Evolutionary conservation across 1,140 invertebrate genomes (phyloP), one percentile per base, ranked within the genome.

Genomic region (Oreohelix idahoensis): DNA sequence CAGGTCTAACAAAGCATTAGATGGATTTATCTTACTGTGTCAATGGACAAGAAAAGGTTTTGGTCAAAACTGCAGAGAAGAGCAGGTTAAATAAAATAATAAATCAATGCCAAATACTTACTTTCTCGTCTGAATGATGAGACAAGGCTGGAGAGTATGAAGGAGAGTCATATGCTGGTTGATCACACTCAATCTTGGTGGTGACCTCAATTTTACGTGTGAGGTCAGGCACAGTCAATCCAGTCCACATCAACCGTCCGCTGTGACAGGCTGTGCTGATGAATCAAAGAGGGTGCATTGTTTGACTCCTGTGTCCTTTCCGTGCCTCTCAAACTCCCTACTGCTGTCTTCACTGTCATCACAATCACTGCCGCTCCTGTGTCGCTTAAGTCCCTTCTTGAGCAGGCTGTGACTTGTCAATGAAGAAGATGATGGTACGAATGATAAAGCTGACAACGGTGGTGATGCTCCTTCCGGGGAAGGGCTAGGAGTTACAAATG

Each of bases 401-500:
- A 32, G n/a, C n/a, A 77, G 23, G 2, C 29, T 29, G 11, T 42
- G 26, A 38, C 38, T 69, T 42, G 53, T n/a, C 1, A 29, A 36
- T 51, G 66, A 45, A 51, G n/a, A 42, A 45, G 63, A 32, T 35
- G 75, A 13, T 2, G 42, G 5, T 4, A 71, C 0, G 2, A 38
- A 58, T 36, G 42, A 71, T 20, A 26, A 15, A 4, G 58, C 1
- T 70, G 79, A 81, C 29, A 39, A 36, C 17, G 26, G 79, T 35
- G 70, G 49, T 23, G n/a, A 42, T 32, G 58, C 26, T 17, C 79
- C 80, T 42, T 82, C 80, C 1, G 80, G 80, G 15, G 80, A 82
- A 11, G 80, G 80, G 35, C 80, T 82, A 26, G 80, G 80, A 39
- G 80, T 82, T 32, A 82, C 80, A 49, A 82, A 75, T 29, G 80